Evolutionary conservation across 2,797 vertebrate species (phyloP).

Genomic region (Gouania willdenowi): DNA sequence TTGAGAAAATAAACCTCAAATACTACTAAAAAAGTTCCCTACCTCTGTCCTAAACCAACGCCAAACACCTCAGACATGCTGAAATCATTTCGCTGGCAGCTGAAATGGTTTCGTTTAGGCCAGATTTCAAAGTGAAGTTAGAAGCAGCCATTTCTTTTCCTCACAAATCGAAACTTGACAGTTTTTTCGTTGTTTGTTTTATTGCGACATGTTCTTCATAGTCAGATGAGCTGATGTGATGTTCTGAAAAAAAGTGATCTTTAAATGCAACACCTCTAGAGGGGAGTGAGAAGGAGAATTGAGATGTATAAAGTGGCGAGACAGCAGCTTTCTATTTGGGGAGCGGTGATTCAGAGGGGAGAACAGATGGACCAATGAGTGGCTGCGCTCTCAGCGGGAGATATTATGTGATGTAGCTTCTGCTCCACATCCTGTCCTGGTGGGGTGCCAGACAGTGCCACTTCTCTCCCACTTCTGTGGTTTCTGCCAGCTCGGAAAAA

Average conservation of each 20-base stretch:
- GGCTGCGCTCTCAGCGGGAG: conserved; percentile 57
- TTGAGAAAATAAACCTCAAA: no score
- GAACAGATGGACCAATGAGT: conserved; percentile 63
- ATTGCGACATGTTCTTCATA: not conserved
- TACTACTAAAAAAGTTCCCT: no score
- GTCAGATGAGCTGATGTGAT: conserved; percentile 8
- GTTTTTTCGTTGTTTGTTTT: no score
- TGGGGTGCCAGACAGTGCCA: conserved; percentile 38
- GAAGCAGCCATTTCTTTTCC: no score
- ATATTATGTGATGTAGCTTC: conserved; percentile 56
- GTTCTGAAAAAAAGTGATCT: conserved; percentile 8
- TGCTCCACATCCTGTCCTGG: conserved; percentile 55
- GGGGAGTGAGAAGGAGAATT: conserved; percentile 9
- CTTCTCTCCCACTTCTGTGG: conserved; percentile 1
- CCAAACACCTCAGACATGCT: no score
- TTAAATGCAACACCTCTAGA: conserved; percentile 25
- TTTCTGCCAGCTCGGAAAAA: conserved; percentile 1
- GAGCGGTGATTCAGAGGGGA: conserved; percentile 57
- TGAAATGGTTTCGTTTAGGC: no score
- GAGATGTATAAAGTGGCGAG: conserved; percentile 32
- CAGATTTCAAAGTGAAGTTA: no score
- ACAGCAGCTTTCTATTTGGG: conserved; percentile 61
- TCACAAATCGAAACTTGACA: no score
- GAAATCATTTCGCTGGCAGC: no score
- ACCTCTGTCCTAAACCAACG: no score